Evolutionary conservation across 2,888 invertebrate genomes (phyloP).

Genomic region (Bombylius discolor): DNA sequence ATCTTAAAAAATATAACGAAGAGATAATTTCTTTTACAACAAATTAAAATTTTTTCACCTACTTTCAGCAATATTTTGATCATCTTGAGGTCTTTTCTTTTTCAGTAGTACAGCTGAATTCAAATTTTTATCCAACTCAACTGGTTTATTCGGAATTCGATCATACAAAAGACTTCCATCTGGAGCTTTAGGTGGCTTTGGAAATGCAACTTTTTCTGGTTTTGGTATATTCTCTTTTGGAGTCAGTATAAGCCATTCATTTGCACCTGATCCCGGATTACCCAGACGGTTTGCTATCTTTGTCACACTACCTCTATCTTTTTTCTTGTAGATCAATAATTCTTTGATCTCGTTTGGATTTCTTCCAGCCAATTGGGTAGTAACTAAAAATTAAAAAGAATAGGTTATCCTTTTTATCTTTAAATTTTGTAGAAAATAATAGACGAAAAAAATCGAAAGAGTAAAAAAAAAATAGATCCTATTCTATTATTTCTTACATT

Average conservation of each 20-base stretch:
- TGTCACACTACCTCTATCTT: constrained; percentile 53
- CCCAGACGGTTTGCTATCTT: constrained; percentile 59
- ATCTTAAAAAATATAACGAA: neutral
- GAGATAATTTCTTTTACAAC: neutral
- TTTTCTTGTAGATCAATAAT: constrained; percentile 42
- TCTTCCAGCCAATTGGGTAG: constrained; percentile 43
- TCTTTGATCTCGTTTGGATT: constrained; percentile 42
- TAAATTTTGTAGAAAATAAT: neutral
- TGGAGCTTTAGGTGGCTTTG: constrained; percentile 79
- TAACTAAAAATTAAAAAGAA: constrained; percentile 32
- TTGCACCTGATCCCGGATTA: constrained; percentile 44
- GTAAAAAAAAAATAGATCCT: neutral
- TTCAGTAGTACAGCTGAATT: constrained; percentile 42
- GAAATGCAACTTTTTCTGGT: constrained; percentile 72
- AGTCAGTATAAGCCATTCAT: constrained; percentile 38
- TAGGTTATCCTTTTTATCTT: neutral
- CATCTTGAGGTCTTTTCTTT: constrained; percentile 78
- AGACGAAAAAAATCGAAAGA: neutral
- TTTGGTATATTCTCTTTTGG: constrained; percentile 54
- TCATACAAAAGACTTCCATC: constrained; percentile 82
- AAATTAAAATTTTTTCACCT: constrained; percentile 35
- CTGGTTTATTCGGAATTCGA: constrained; percentile 66
- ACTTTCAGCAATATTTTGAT: constrained; percentile 73
- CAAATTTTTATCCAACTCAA: constrained; percentile 48
- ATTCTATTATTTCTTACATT: constrained; percentile 45